Evolutionary conservation across 2,797 vertebrate genomes (phyloP).

Genomic region (Poecilia picta): DNA sequence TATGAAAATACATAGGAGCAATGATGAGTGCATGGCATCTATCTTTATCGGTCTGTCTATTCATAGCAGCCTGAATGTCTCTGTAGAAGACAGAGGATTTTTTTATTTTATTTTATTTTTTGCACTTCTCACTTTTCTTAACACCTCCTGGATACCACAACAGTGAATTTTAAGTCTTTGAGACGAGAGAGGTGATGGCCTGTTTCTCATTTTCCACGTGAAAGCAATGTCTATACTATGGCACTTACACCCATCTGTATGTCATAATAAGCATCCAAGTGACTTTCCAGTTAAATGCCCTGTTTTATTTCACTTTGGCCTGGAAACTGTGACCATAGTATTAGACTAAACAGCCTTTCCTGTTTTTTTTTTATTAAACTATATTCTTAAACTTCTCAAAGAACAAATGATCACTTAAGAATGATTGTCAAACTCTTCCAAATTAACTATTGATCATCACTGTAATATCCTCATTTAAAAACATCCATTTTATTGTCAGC

Average conservation of each 20-base stretch:
- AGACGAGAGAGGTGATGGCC: background rate
- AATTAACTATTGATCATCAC: background rate
- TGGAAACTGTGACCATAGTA: background rate
- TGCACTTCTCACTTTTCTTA: background rate
- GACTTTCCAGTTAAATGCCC: background rate
- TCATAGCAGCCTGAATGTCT: background rate
- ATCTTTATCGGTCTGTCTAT: background rate
- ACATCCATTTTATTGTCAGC: background rate
- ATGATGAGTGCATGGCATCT: background rate
- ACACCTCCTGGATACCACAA: background rate
- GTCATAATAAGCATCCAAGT: background rate
- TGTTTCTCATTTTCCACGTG: background rate
- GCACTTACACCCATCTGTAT: background rate
- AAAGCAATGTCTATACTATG: background rate
- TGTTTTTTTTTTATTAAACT: background rate
- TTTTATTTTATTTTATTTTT: background rate
- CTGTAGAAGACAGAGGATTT: background rate
- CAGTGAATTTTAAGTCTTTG: background rate
- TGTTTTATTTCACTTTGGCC: background rate
- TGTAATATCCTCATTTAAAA: background rate
- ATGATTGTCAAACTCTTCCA: background rate
- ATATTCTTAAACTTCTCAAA: background rate
- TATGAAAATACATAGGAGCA: background rate
- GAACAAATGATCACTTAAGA: background rate
- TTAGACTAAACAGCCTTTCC: background rate